Evolutionary conservation across 2,797 vertebrate genomes (phyloP), one percentile per base, ranked within the genome.

Genomic region (Tapirus indicus): DNA sequence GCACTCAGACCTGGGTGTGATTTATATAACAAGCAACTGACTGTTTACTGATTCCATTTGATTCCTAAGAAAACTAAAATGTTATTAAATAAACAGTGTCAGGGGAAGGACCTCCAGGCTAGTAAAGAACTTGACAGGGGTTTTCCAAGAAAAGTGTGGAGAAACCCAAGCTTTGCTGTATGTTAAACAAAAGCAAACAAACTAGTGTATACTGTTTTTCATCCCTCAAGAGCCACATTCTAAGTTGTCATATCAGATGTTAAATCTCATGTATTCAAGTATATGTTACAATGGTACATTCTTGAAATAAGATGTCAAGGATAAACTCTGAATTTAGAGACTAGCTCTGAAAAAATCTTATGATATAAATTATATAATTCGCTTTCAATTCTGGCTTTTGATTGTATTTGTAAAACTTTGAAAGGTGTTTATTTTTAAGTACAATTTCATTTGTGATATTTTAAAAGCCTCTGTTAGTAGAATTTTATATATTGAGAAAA

Each of bases 181-280:
- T 6, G 3, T 87, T 86, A 66, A 79, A 83, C 44, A 87, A 91
- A 94, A 96, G 18, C n/a, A 94, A 94, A 80, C 25, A n/a, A 84
- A 52, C 0, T 23, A 52, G 2, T 3, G 0, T 54, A 14, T 60
- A 44, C 32, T 74, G 54, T 52, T 71, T 89, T 27, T 74, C 88
- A 7, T 32, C 5, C 25, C 21, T 92, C 18, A 54, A 23, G 7
- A 35, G 84, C 23, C 23, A 69, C 56, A 60, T 78, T 87, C 54
- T 16, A 91, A 74, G 60, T 90, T 62, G 4, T 85, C 41, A 20
- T 44, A n/a, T 77, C 35, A 88, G 27, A 88, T 72, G n/a, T 82
- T 83, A 44, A 35, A 78, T 77, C 17, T 62, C 49, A 3, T 56
- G 14, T 58, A 83, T 41, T 89, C n/a, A 96, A 83, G 13, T 41